Evolutionary conservation across 2,888 invertebrate genomes (phyloP).

Genomic region (Hololepta plana): DNA sequence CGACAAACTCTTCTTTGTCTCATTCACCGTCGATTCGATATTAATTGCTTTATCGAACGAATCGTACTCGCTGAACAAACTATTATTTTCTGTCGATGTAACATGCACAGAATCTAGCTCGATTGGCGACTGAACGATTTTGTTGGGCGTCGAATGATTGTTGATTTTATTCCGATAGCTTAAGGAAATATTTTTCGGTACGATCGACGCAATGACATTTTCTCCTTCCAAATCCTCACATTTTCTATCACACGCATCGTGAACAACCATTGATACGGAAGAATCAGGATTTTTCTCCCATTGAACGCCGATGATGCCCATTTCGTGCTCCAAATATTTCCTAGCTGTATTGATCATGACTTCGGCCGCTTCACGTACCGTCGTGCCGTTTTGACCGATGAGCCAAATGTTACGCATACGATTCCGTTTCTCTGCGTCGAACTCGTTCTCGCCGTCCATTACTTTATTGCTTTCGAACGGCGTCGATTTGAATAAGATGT

Average conservation of each 20-base stretch:
- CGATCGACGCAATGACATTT: constrained; percentile 1
- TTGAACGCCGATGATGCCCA: constrained; percentile 50
- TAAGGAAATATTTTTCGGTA: no score
- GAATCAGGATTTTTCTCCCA: constrained; percentile 31
- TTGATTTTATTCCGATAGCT: no score
- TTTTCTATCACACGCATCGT: no score
- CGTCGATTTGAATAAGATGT: constrained; percentile 53
- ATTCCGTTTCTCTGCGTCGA: constrained; percentile 45
- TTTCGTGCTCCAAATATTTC: constrained; percentile 47
- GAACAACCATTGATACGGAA: no score
- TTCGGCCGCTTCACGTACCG: constrained; percentile 63
- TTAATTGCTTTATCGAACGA: no score
- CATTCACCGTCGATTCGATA: no score
- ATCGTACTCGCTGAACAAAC: no score
- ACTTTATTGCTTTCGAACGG: constrained; percentile 76
- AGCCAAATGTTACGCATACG: constrained; percentile 57
- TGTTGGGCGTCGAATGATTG: no score
- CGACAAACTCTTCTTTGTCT: no score
- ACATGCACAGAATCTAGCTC: no score
- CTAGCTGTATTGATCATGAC: constrained; percentile 65
- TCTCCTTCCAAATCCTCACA: neutral
- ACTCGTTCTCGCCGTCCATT: constrained; percentile 47
- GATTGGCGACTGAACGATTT: no score
- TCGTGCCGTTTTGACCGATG: constrained; percentile 62
- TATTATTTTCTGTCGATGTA: no score